Base-by-base conservation (phyloP, 2,797 vertebrate genomes). In the Kryptolebias ocellatus region DNA sequence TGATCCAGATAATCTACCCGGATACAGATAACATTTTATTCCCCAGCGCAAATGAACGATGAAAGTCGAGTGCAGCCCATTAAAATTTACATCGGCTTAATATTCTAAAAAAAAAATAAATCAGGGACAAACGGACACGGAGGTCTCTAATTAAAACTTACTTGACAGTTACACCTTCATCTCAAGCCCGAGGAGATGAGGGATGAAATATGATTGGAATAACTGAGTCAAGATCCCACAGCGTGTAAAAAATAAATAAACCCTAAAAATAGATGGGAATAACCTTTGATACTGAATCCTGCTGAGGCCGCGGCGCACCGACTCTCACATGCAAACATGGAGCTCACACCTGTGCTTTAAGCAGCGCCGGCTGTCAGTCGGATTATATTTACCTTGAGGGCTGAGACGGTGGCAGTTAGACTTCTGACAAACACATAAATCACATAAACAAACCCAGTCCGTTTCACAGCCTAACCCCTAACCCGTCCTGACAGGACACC, bases 301-400 rank as follows among this genome's bases (percentile, higher is more conserved):
- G 60, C 39, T 39, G 51, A 52, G 17, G 64, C 58, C 60, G 28
- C 31, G 55, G 45, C 2, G 34, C 39, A 15, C 50, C 42, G 27
- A 62, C 66, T 37, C 56, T 54, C 69, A 71, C 47, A 60, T 56
- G 37, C 44, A 45, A 47, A 51, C 58, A 46, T 17, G 50, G 5
- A 31, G 57, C 27, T 7, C 55, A 46, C 70, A 72, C 58, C 53
- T 61, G 79, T 59, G 68, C 55, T 56, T 7, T 70, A 72, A 65
- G 67, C 64, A n/a, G 27, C 20, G 3, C 15, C 55, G 64, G 61
- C 65, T 17, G 60, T 64, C 79, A 69, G 56, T 58, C 71, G 51
- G 37, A 17, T 67, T 51, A 76, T 83, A 60, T 84, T 86, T 81
- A 79, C 72, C 80, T 81, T 78, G 20, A 80, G 81, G 88, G 80